These are phyloP conservation scores for Bucco capensis DNA, from an alignment of 2,113 vertebrate genomes.

Conservation along the genomic window DNA sequence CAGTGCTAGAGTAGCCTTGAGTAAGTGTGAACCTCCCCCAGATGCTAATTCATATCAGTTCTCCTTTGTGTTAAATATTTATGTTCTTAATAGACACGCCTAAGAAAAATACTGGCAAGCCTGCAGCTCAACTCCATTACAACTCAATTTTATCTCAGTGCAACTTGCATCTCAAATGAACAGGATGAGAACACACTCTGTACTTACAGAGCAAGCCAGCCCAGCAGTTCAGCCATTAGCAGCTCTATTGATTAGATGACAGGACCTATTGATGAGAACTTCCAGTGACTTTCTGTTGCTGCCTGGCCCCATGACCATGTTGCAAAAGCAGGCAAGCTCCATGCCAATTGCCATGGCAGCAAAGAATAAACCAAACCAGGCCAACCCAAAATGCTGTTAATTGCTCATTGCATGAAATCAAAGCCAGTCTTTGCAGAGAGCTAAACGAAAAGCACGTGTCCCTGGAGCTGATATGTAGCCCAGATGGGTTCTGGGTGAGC, in stretches of 20 bases:
- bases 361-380: neutral
- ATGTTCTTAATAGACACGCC: slow-evolving; percentile 13
- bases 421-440: neutral
- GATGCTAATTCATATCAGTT: slow-evolving; percentile 9
- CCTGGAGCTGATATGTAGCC: neutral
- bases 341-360: neutral
- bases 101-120: slow-evolving; percentile 33
- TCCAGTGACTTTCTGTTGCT: neutral
- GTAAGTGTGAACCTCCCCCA: neutral
- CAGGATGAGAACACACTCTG: neutral
- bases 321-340: neutral
- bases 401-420: neutral
- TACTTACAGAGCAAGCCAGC: neutral
- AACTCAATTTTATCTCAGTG: neutral
- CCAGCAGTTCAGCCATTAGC: neutral
- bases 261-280: neutral
- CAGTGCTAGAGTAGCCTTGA: neutral
- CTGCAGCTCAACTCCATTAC: neutral
- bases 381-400: neutral
- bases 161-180: neutral
- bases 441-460: neutral
- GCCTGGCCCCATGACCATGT: rapidly evolving
- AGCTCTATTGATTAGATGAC: neutral
- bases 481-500: neutral
- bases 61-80: slow-evolving; percentile 41